Conservation (phyloP, 2,113 vertebrate genomes). For the Etheostoma spectabile region DNA sequence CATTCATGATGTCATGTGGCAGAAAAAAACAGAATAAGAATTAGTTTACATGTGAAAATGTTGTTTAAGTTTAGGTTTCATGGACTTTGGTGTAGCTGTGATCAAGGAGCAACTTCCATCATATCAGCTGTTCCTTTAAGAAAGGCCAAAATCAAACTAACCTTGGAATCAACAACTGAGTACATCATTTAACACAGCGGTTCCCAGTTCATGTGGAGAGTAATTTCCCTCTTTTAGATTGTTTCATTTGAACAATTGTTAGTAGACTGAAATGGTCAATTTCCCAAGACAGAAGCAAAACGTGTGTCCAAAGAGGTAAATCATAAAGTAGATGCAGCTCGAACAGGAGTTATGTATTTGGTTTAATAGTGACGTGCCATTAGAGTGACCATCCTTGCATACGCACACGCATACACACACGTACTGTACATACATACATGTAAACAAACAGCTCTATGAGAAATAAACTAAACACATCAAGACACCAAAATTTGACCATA, state of each 20-base stretch:
- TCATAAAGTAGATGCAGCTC: neutral
- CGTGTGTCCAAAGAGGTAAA: neutral
- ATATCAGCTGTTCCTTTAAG: neutral
- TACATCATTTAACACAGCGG: neutral
- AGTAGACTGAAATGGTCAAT: neutral
- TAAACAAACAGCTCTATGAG: too few species aligned
- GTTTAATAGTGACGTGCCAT: neutral
- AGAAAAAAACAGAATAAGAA: neutral
- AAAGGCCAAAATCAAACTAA: neutral
- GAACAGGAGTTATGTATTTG: neutral
- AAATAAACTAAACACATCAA: neutral
- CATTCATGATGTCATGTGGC: neutral
- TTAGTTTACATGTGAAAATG: neutral
- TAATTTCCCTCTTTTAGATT: neutral
- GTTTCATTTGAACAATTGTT: too few species aligned
- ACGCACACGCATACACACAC: too few species aligned
- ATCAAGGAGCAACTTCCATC: neutral
- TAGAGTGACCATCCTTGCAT: neutral
- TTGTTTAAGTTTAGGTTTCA: neutral
- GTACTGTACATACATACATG: too few species aligned
- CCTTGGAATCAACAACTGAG: neutral
- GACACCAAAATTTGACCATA: neutral
- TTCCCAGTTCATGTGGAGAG: neutral
- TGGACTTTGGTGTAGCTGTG: neutral
- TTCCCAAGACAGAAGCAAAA: neutral